These are phyloP conservation scores for Poliocrania exsul DNA, from an alignment of 2,797 vertebrate genomes.

Conservation along the genomic window DNA sequence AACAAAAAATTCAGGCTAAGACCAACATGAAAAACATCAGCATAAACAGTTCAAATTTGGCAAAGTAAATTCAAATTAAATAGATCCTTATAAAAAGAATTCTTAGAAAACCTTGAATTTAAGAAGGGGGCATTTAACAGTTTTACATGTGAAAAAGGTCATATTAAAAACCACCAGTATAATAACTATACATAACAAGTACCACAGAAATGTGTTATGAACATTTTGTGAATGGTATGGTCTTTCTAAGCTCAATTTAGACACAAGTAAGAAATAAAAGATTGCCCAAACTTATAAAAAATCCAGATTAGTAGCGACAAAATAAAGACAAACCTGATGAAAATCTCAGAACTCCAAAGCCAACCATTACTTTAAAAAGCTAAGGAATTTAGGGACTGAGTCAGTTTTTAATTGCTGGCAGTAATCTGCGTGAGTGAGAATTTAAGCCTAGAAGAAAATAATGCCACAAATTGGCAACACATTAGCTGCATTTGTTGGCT, in stretches of 20 bases:
- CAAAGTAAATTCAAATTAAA: constrained; percentile 36
- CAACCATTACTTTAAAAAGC: not conserved
- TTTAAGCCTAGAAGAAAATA: not conserved
- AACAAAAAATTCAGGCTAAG: constrained; percentile 44
- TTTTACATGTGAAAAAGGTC: not conserved
- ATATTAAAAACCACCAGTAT: not conserved
- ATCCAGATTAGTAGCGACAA: not conserved
- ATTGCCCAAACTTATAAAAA: not conserved
- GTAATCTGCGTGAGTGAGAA: not conserved
- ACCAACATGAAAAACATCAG: constrained; percentile 36
- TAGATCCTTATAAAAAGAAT: not conserved
- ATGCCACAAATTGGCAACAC: not conserved
- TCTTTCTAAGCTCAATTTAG: not conserved
- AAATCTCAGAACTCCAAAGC: not conserved
- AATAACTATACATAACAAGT: not conserved
- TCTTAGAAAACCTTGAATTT: not conserved
- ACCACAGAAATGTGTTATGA: not conserved
- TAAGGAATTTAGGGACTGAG: not conserved
- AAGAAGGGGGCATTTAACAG: not conserved
- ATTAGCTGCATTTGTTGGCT: not conserved
- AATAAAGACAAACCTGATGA: not conserved
- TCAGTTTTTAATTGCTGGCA: not conserved
- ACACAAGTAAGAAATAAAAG: not conserved
- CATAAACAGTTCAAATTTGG: constrained; percentile 34
- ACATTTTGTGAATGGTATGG: not conserved